Base-by-base conservation (phyloP, 35 echinoderm and acorn worm species). In the Apostichopus japonicus region DNA sequence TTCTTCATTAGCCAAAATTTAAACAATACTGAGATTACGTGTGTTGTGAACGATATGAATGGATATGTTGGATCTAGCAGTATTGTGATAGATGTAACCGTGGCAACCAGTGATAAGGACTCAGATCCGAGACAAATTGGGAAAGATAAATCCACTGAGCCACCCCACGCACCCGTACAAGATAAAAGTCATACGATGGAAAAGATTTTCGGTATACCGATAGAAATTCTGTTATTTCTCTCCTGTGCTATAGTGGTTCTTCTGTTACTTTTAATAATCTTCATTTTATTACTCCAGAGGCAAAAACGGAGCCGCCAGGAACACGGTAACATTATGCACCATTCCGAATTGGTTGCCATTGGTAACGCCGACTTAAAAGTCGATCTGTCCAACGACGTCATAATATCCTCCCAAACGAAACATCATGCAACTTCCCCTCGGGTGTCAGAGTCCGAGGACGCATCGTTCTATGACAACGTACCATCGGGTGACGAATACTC, bases 11-110 rank as follows among this genome's bases (percentile, higher is more conserved):
- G 23, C 22, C 54, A 89, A 54, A 89, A 24, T 17, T 19, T 89
- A 23, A 89, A 89, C 24, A 89, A 89, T 19, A 22, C 86, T 11
- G 61, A 65, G 14, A 63, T 89, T 4, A 72, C 86, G 63, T 89
- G 86, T 72, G 86, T 89, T 25, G 62, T 89, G 8, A 89, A 22
- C 63, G 86, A 89, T 19, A 4, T 24, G 17, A 61, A 72, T 8
- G 86, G 86, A 53, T 89, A 89, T 22, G 86, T 89, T 72, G 86
- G 86, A 44, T 89, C 86, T 51, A 33, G 51, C 17, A 89, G 23
- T 7, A 52, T 89, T 6, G 27, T 53, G 16, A 51, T 89, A 4
- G n/a, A 51, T 54, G 59, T 89, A 72, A 24, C 63, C 44, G 51
- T 19, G 24, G 55, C 55, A 57, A 89, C 86, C 6, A 56, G 51